phyloP scores from a whole-genome alignment of 2,888 invertebrate species.

The Athetis lepigone region DNA sequence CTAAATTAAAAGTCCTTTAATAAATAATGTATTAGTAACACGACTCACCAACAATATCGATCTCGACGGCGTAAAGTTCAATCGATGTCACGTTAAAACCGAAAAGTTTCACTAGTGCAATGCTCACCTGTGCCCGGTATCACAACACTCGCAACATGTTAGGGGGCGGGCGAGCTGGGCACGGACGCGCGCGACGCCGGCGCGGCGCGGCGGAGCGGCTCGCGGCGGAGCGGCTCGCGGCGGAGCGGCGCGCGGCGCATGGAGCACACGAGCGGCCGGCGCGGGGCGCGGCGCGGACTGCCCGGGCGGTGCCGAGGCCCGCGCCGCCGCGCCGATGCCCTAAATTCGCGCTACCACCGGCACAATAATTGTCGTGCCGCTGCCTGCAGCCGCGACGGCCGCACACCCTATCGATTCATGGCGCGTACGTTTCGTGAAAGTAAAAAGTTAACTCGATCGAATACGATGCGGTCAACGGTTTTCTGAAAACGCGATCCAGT shows the following conservation, averaged over 20 bases:
- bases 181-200: constrained; percentile 60
- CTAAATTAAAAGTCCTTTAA: constrained; percentile 71
- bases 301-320: constrained; percentile 63
- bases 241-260: constrained; percentile 53
- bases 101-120: constrained; percentile 75
- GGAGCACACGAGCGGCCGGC: constrained; percentile 76
- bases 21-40: constrained; percentile 78
- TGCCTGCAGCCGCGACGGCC: constrained; percentile 85
- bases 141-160: constrained; percentile 75
- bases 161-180: constrained; percentile 65
- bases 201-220: constrained; percentile 53
- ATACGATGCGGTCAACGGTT: constrained; percentile 85
- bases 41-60: constrained; percentile 81
- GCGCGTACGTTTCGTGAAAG: constrained; percentile 83
- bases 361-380: constrained; percentile 86
- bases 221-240: constrained; percentile 59
- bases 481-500: constrained; percentile 79
- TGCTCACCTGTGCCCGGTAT: constrained; percentile 80
- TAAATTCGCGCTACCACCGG: constrained; percentile 85
- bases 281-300: constrained; percentile 81
- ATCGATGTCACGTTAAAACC: constrained; percentile 79
- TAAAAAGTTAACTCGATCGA: constrained; percentile 88
- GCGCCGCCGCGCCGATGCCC: constrained; percentile 84
- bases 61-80: constrained; percentile 75
- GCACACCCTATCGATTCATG: constrained; percentile 84